phyloP scores from a whole-genome alignment of 2,113 vertebrate genomes.

The Narcine bancroftii region DNA sequence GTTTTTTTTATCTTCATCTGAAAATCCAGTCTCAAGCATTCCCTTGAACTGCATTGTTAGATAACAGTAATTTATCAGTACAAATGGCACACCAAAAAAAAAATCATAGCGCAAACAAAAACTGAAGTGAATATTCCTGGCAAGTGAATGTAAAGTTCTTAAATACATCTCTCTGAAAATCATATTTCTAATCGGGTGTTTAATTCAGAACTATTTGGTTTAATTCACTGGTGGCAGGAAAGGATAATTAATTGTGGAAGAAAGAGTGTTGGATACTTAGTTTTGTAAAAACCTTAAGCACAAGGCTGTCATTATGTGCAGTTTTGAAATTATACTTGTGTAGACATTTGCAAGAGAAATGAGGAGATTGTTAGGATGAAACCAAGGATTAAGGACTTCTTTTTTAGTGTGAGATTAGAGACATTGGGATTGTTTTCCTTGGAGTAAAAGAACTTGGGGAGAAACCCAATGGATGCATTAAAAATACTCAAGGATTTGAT shows the following conservation, averaged over 20 bases:
- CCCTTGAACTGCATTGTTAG: background rate
- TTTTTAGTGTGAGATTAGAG: background rate
- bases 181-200: no score
- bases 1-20: slow-evolving; percentile 24
- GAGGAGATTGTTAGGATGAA: background rate
- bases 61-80: slow-evolving; percentile 11
- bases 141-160: background rate
- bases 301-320: background rate
- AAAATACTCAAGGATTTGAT: background rate
- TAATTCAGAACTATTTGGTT: background rate
- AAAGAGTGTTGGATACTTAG: background rate
- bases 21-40: background rate
- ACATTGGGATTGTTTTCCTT: background rate
- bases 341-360: background rate
- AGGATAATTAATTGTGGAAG: background rate
- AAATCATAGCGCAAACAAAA: background rate
- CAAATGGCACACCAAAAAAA: background rate
- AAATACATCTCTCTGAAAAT: background rate
- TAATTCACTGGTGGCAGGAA: background rate
- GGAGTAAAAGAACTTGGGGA: background rate
- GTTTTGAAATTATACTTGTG: background rate
- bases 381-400: background rate
- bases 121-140: background rate
- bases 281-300: background rate
- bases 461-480: background rate